A percentile compares a stretch with the other conserved stretches of the same genome.
phyloP scores from a whole-genome alignment of 1,140 invertebrate genomes.

The Lineus longissimus region DNA sequence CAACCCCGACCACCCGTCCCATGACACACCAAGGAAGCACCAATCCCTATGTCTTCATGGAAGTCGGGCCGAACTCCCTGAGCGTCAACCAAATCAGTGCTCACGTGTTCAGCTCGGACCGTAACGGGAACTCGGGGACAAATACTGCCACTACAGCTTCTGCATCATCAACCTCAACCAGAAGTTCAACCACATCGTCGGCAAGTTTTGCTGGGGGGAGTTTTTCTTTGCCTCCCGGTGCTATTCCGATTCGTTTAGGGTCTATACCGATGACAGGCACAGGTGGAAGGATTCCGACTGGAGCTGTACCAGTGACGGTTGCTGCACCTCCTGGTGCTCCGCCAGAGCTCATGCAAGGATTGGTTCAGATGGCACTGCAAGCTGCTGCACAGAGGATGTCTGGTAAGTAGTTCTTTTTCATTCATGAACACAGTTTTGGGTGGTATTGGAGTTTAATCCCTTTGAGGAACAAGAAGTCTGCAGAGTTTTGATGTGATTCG shows the following conservation, averaged over 20 bases:
- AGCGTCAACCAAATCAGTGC: conserved; percentile 60
- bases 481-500: too few relatives aligned
- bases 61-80: conserved; percentile 63
- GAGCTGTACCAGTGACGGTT: background rate
- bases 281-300: background rate
- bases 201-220: background rate
- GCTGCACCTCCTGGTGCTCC: conserved; percentile 17
- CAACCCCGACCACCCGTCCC: conserved; percentile 34
- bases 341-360: conserved; percentile 59
- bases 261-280: background rate
- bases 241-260: background rate
- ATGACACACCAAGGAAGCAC: conserved; percentile 22
- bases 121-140: background rate
- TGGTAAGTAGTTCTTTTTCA: too few relatives aligned
- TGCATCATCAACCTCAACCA: background rate
- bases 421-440: too few relatives aligned
- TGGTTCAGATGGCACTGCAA: conserved; percentile 61
- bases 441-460: too few relatives aligned
- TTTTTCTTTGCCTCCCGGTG: background rate
- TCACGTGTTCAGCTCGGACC: conserved; percentile 30
- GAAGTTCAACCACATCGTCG: background rate
- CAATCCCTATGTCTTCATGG: conserved; percentile 64
- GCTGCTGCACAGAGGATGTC: conserved; percentile 51
- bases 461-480: too few relatives aligned
- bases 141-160: background rate